Evolutionary conservation across 2,888 invertebrate genomes (phyloP).

Genomic region (Hypena proboscidalis): DNA sequence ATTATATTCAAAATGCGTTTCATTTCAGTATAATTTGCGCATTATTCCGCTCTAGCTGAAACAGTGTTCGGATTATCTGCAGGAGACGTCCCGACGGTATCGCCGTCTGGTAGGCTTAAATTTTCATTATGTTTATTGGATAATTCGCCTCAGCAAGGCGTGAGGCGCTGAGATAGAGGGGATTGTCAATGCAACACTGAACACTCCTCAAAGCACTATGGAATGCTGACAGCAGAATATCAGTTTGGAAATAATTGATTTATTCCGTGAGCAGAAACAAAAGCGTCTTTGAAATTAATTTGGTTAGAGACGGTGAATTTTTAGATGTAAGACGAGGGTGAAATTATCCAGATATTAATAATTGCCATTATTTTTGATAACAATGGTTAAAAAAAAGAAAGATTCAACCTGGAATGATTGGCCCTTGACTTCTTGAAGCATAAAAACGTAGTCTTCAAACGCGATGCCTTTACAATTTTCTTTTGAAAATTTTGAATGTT

Average conservation of each 20-base stretch:
- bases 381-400: no score
- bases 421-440: no score
- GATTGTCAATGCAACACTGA: conserved; percentile 83
- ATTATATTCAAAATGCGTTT: conserved; percentile 43
- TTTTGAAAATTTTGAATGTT: no score
- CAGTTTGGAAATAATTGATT: no score
- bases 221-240: conserved; percentile 26
- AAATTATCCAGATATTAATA: no score
- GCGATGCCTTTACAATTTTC: no score
- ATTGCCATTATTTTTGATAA: no score
- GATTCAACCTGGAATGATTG: no score
- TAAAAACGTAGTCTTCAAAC: no score
- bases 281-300: background rate
- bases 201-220: conserved; percentile 66
- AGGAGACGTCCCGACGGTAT: conserved; percentile 66
- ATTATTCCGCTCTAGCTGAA: conserved; percentile 62
- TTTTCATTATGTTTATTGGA: conserved; percentile 85
- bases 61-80: conserved; percentile 75
- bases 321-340: no score
- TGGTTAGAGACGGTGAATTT: no score
- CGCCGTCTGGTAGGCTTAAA: conserved; percentile 80
- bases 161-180: conserved; percentile 76
- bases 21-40: conserved; percentile 63
- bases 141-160: conserved; percentile 77
- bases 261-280: background rate